A percentile compares a stretch with the other conserved stretches of the same genome.
phyloP scores from a whole-genome alignment of 2,113 vertebrate genomes.

The Corythoichthys intestinalis region DNA sequence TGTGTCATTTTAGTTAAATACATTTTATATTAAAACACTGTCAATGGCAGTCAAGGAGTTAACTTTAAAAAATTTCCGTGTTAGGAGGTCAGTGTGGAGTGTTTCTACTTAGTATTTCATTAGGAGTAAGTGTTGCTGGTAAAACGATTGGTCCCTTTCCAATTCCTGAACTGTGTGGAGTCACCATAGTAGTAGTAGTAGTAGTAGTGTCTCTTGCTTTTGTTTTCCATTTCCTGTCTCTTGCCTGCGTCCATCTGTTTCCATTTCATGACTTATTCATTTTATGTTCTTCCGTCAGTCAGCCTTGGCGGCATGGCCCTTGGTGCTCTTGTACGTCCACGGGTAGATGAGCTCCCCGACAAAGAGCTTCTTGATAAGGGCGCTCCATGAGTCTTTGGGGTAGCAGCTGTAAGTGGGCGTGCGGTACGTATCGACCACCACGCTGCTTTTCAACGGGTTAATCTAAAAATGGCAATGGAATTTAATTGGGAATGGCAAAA shows the following conservation, averaged over 20 bases:
- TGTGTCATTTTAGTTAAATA: no score
- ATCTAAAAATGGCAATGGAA: slow-evolving; percentile 71
- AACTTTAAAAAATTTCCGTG: background rate
- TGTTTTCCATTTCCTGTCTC: background rate
- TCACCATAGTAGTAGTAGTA: background rate
- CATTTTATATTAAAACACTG: no score
- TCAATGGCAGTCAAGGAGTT: no score
- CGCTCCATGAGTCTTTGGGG: slow-evolving; percentile 87
- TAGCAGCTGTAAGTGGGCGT: slow-evolving; percentile 85
- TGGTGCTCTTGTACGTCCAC: slow-evolving; percentile 87
- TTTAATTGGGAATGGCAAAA: background rate
- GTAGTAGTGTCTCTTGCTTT: background rate
- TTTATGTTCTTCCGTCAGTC: slow-evolving; percentile 57
- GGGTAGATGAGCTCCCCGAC: slow-evolving; percentile 93
- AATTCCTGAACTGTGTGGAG: background rate
- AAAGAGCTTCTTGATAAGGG: slow-evolving; percentile 89
- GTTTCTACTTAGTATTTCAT: background rate
- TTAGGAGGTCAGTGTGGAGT: background rate
- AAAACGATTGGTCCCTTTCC: background rate
- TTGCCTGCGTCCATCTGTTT: slow-evolving; percentile 8
- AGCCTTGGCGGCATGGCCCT: slow-evolving; percentile 67
- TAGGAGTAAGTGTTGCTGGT: background rate
- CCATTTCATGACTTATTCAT: slow-evolving; percentile 24
- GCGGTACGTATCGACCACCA: slow-evolving; percentile 79
- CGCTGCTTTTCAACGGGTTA: slow-evolving; percentile 80